Evolutionary conservation across 2,797 vertebrate genomes (phyloP), one percentile per base, ranked within the genome.

Genomic region (Myripristis murdjan): DNA sequence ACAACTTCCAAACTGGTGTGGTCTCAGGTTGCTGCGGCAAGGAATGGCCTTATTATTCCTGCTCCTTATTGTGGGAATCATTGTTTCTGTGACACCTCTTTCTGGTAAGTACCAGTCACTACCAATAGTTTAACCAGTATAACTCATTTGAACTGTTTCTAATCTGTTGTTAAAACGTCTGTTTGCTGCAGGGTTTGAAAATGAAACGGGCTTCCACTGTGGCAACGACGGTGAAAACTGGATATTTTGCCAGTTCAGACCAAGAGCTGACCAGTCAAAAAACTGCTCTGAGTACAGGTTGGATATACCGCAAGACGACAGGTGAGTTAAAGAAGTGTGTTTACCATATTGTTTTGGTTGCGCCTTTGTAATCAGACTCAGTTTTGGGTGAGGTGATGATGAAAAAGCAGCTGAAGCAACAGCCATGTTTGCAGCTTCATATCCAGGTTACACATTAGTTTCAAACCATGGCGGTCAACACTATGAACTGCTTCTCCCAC

Each of bases 221-320:
- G 78, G 61, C 47, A 64, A 86, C 64, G 74, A 88, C 72, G 24
- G 0, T 0, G 12, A 2, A 0, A 0, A 1, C 0, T 0, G 0
- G 0, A 66, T 87, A 58, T 23, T 1, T 8, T 91, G 90, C 39
- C n/a, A 65, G 0, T 26, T 84, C 1, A 10, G 52, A 0, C 62
- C 18, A 1, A 16, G 6, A n/a, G 11, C 26, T 12, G 44, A 33
- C 12, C 1, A 4, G 26, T 14, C 43, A n/a, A n/a, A n/a, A 35
- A 69, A 83, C 52, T 90, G 86, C 54, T 0, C 6, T 2, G 49
- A 52, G 26, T 75, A 85, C 59, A 49, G 0, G 0, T 0, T 89
- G 59, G 56, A 7, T 15, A 2, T 1, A 0, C 20, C 6, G 0
- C 3, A 0, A 39, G 0, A 0, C 0, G 0, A 3, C 1, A 1